Percentiles rank a stretch among this genome's conserved stretches.
Conservation (phyloP, 1,140 invertebrate genomes). For the Cydia pomonella region DNA sequence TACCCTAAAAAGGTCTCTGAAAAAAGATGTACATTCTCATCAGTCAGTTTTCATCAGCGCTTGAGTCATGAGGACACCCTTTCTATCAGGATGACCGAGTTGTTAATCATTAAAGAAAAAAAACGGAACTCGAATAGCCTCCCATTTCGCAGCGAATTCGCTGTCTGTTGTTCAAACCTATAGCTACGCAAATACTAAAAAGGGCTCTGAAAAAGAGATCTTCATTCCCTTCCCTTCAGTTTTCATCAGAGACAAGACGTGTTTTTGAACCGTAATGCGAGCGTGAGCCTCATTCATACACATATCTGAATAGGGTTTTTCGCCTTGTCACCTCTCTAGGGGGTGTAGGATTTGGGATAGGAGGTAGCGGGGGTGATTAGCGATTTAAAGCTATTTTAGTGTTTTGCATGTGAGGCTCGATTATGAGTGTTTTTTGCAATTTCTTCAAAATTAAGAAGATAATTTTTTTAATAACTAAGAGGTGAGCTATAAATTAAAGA, state of each 20-base stretch:
- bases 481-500: no score
- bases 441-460: not conserved
- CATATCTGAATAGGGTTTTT: slow-evolving; percentile 29
- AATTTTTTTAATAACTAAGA: no score
- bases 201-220: slow-evolving; percentile 9
- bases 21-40: not conserved
- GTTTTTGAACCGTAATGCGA: slow-evolving; percentile 16
- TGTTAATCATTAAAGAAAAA: not conserved
- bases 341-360: not conserved
- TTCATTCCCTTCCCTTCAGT: slow-evolving; percentile 18
- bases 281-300: slow-evolving; percentile 29
- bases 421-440: not conserved
- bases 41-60: not conserved
- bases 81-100: not conserved
- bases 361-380: not conserved
- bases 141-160: not conserved
- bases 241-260: slow-evolving; percentile 16
- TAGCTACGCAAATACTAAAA: slow-evolving; percentile 10
- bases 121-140: not conserved
- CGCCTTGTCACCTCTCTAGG: slow-evolving; percentile 20
- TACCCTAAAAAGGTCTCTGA: not conserved
- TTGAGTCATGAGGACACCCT: not conserved
- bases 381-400: not conserved
- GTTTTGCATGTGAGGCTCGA: not conserved
- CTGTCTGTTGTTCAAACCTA: not conserved